phyloP scores from a whole-genome alignment of 2,888 invertebrate genomes.

The Drosophila yooni region DNA sequence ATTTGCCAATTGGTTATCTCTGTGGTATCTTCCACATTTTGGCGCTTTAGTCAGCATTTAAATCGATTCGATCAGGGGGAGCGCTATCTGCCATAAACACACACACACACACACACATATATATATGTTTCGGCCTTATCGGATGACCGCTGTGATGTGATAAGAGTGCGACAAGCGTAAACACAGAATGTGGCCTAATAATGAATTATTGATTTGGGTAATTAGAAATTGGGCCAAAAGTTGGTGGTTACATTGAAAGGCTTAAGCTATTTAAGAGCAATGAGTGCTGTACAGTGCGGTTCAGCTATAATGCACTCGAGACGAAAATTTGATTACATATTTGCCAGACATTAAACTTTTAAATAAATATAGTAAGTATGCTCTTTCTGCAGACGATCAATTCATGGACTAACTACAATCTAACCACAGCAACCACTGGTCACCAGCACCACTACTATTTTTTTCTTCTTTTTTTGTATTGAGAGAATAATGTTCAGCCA shows the following conservation, averaged over 20 bases:
- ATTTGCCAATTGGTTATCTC: conserved; percentile 15
- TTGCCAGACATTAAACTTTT: not conserved
- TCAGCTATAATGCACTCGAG: conserved; percentile 5
- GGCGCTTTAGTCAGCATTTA: conserved; percentile 5
- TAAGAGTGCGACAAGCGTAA: conserved; percentile 34
- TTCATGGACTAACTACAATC: not conserved
- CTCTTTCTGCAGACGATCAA: not conserved
- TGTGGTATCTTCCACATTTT: not conserved
- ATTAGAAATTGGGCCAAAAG: conserved; percentile 21
- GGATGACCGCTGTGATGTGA: conserved; percentile 20
- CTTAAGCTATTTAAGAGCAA: not conserved
- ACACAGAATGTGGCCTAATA: conserved; percentile 27
- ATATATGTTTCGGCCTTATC: conserved; percentile 9
- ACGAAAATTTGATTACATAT: not conserved
- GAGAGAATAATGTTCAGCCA: conserved; percentile 74
- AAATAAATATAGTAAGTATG: not conserved
- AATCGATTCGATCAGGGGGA: conserved; percentile 21
- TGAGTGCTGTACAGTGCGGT: not conserved
- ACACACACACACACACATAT: not conserved
- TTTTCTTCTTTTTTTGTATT: conserved; percentile 45
- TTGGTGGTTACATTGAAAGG: conserved; percentile 4
- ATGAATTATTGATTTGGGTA: conserved; percentile 38
- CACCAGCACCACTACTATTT: conserved; percentile 34
- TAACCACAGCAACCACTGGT: not conserved
- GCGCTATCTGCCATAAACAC: not conserved